phyloP scores from a whole-genome alignment of 2,113 vertebrate genomes.

The Misgurnus anguillicaudatus region DNA sequence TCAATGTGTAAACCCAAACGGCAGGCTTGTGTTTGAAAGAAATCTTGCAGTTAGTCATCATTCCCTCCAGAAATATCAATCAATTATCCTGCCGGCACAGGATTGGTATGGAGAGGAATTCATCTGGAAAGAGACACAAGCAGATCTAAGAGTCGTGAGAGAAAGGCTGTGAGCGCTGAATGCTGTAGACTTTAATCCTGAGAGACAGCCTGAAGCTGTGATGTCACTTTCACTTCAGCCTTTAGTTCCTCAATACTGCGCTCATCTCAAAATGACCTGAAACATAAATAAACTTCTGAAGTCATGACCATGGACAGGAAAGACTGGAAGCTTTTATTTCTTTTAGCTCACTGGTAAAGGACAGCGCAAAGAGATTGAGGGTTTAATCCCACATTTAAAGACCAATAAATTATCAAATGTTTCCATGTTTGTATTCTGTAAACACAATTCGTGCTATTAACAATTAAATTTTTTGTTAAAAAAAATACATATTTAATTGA shows the following conservation, averaged over 20 bases:
- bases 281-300: slow-evolving; percentile 68
- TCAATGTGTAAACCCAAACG: slow-evolving; percentile 41
- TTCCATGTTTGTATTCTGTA: no score
- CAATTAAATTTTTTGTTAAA: no score
- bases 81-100: slow-evolving; percentile 74
- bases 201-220: slow-evolving; percentile 77
- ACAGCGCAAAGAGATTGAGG: no score
- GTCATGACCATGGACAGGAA: slow-evolving; percentile 54
- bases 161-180: slow-evolving; percentile 74
- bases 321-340: slow-evolving; percentile 38
- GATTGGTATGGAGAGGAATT: slow-evolving; percentile 78
- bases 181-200: slow-evolving; percentile 79
- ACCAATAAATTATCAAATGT: no score
- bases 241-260: slow-evolving; percentile 66
- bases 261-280: slow-evolving; percentile 69
- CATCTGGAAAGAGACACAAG: slow-evolving; percentile 80
- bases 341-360: not conserved
- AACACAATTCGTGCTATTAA: no score
- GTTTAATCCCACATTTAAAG: no score
- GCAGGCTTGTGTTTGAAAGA: slow-evolving; percentile 60
- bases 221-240: slow-evolving; percentile 78
- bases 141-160: slow-evolving; percentile 78
- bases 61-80: slow-evolving; percentile 82
- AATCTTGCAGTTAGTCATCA: slow-evolving; percentile 75
- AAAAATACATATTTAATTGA: no score